Evolutionary conservation across 1,140 invertebrate species (phyloP).

Genomic region (Aphelenchoides besseyi): DNA sequence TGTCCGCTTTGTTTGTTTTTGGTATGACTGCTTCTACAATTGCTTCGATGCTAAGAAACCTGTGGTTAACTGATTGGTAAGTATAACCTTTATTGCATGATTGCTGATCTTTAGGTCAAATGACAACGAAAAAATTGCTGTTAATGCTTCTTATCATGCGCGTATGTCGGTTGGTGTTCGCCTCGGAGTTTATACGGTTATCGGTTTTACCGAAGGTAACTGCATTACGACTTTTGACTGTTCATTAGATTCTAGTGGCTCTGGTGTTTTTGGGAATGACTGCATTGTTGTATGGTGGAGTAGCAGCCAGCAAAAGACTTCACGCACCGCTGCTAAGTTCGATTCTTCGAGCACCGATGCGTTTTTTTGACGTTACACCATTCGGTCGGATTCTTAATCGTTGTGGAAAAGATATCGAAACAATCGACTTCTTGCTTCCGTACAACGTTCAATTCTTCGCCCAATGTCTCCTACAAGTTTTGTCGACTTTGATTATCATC

Average conservation of each 20-base stretch:
- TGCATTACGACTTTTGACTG: neutral
- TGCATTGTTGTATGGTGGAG: constrained; percentile 58
- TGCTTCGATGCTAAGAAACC: constrained; percentile 56
- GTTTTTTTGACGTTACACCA: constrained; percentile 71
- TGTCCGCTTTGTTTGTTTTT: constrained; percentile 50
- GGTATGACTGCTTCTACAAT: constrained; percentile 51
- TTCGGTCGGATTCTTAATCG: constrained; percentile 76
- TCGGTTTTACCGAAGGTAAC: constrained; percentile 55
- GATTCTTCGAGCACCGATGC: constrained; percentile 71
- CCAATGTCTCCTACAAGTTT: constrained; percentile 63
- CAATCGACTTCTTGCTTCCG: constrained; percentile 48
- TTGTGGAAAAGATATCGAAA: constrained; percentile 59
- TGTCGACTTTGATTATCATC: constrained; percentile 67
- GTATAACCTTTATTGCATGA: constrained; percentile 13
- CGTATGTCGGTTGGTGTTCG: constrained; percentile 34
- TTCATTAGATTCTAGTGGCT: neutral
- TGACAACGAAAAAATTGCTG: constrained; percentile 36
- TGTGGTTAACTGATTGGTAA: constrained; percentile 61
- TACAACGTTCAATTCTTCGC: constrained; percentile 55
- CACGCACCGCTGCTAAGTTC: constrained; percentile 75
- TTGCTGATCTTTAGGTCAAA: constrained; percentile 41
- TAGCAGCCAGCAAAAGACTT: constrained; percentile 72
- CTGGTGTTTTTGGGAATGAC: constrained; percentile 49
- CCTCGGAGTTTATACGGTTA: constrained; percentile 52
- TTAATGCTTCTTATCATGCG: neutral